These are phyloP conservation scores for Otis tarda DNA, from an alignment of 2,113 vertebrate genomes.

Conservation along the genomic window DNA sequence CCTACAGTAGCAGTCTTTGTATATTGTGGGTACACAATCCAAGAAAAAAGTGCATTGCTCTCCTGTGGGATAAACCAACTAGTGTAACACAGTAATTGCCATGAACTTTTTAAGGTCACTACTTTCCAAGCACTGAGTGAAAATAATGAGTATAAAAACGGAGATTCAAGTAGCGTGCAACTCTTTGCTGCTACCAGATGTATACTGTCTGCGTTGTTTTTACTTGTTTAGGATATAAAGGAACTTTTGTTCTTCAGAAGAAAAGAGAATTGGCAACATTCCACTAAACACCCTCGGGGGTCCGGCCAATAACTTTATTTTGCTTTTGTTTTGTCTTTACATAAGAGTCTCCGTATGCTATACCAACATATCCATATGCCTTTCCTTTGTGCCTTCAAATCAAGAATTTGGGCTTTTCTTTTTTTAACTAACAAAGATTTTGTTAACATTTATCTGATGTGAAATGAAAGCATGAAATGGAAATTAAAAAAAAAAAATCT, in stretches of 20 bases:
- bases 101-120: not conserved
- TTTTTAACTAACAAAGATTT: not conserved
- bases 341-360: slow-evolving; percentile 50
- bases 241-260: slow-evolving; percentile 13
- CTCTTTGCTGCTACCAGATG: not conserved
- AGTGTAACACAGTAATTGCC: not conserved
- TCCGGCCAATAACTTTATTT: slow-evolving; percentile 32
- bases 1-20: not conserved
- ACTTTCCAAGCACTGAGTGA: not conserved
- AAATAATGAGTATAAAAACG: not conserved
- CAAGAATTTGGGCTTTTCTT: not conserved
- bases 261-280: slow-evolving; percentile 32
- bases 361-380: slow-evolving; percentile 20
- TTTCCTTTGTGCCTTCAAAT: not conserved
- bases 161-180: not conserved
- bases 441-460: not conserved
- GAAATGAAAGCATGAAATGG: not conserved
- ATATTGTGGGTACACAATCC: not conserved
- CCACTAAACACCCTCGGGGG: slow-evolving; percentile 15
- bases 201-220: not conserved
- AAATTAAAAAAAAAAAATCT: not conserved
- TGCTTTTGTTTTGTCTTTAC: slow-evolving; percentile 46
- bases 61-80: not conserved
- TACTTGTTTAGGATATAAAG: slow-evolving; percentile 22
- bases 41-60: not conserved